Evolutionary conservation across 2,888 invertebrate species (phyloP).

Genomic region (Galerucella calmariensis): DNA sequence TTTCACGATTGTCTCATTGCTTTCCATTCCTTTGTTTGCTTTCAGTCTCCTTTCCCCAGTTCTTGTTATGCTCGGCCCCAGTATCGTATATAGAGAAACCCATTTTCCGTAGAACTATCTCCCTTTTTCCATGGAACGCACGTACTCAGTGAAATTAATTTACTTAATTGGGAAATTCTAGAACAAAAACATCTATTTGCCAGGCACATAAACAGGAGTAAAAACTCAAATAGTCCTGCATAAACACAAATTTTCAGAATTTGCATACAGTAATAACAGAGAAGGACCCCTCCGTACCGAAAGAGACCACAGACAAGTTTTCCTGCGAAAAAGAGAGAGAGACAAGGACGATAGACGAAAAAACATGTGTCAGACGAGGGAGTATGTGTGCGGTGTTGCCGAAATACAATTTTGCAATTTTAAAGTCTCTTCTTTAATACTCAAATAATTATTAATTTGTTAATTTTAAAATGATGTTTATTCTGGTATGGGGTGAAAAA

Average conservation of each 20-base stretch:
- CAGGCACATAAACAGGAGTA: slow-evolving; percentile 55
- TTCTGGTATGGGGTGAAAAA: too few species aligned
- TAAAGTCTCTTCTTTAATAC: background rate
- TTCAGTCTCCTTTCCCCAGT: too few species aligned
- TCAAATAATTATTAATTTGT: background rate
- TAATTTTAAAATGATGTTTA: too few species aligned
- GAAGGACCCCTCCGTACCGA: slow-evolving; percentile 35
- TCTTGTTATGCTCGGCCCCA: too few species aligned
- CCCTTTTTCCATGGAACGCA: background rate
- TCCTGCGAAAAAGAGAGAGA: slow-evolving; percentile 45
- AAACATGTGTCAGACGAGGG: slow-evolving; percentile 62
- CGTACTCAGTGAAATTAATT: slow-evolving; percentile 53
- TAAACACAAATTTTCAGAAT: slow-evolving; percentile 61
- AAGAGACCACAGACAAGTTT: slow-evolving; percentile 38
- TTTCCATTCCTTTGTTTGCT: too few species aligned
- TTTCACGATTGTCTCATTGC: too few species aligned
- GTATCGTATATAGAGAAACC: background rate
- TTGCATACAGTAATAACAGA: slow-evolving; percentile 60
- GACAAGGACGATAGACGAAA: slow-evolving; percentile 55
- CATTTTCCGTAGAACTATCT: slow-evolving; percentile 17
- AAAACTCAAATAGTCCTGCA: slow-evolving; percentile 61
- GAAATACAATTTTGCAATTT: background rate
- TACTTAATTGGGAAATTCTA: slow-evolving; percentile 59
- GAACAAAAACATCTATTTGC: slow-evolving; percentile 59
- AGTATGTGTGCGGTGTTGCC: slow-evolving; percentile 46